Evolutionary conservation across 2,888 invertebrate species (phyloP).

Genomic region (Keiferia lycopersicella): DNA sequence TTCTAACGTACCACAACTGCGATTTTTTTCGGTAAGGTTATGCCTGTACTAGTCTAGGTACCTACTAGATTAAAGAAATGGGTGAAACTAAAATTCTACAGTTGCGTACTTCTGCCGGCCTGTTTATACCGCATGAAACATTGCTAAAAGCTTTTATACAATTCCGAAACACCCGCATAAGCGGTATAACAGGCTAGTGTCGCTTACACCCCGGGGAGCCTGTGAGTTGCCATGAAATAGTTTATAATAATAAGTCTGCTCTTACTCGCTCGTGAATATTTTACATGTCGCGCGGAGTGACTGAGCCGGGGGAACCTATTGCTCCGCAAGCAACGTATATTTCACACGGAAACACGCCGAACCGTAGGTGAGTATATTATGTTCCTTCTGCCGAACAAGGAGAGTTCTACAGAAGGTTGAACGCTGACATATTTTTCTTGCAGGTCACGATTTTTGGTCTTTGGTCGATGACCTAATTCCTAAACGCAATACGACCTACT

Average conservation of each 20-base stretch:
- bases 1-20: too few species aligned
- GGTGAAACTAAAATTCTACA: not conserved
- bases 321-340: slow-evolving; percentile 20
- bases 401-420: not conserved
- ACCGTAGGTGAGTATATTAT: too few species aligned
- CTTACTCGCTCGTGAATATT: slow-evolving; percentile 56
- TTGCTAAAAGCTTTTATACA: not conserved
- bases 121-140: slow-evolving; percentile 16
- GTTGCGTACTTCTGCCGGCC: not conserved
- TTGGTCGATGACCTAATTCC: too few species aligned
- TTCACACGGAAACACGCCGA: slow-evolving; percentile 6
- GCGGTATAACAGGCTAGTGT: slow-evolving; percentile 1
- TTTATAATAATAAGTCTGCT: slow-evolving; percentile 52
- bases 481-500: too few species aligned
- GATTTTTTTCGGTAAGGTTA: too few species aligned
- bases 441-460: too few species aligned
- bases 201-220: slow-evolving; percentile 35
- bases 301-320: slow-evolving; percentile 31
- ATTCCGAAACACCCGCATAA: slow-evolving; percentile 3
- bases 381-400: not conserved
- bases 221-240: slow-evolving; percentile 49
- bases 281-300: slow-evolving; percentile 45
- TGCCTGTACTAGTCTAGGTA: too few species aligned
- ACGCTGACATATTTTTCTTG: too few species aligned
- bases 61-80: not conserved